Percentiles rank a stretch among this genome's conserved stretches.
phyloP scores from a whole-genome alignment of 2,113 vertebrate species.

The Eptesicus fuscus region DNA sequence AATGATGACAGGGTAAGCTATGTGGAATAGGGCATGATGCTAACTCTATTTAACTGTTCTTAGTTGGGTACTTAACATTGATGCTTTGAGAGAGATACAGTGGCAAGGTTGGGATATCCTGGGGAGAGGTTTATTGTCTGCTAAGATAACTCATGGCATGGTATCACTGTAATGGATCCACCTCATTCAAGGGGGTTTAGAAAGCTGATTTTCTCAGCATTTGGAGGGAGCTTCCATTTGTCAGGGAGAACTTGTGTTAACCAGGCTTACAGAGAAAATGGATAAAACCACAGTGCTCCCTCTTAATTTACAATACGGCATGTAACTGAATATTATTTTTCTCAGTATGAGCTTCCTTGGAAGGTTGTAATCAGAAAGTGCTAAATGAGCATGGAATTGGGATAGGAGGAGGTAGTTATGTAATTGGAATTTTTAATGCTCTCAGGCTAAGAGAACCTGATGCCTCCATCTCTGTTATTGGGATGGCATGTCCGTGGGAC shows the following conservation, averaged over 20 bases:
- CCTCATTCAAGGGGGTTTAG: not conserved
- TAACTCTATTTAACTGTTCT: not conserved
- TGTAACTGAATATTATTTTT: not conserved
- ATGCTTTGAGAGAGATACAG: not conserved
- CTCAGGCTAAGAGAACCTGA: slow-evolving; percentile 19
- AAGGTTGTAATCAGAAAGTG: not conserved
- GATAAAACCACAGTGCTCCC: not conserved
- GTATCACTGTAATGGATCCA: not conserved
- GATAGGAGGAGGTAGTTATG: not conserved
- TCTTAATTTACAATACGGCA: not conserved
- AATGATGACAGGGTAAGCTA: not conserved
- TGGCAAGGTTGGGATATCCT: not conserved
- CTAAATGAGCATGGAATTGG: not conserved
- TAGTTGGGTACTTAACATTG: not conserved
- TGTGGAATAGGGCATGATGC: not conserved
- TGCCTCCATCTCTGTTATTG: slow-evolving; percentile 6
- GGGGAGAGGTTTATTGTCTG: not conserved
- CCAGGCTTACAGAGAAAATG: not conserved
- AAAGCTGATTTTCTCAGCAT: slow-evolving; percentile 12
- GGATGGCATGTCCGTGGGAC: not conserved
- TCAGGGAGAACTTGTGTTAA: not conserved
- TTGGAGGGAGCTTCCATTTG: not conserved
- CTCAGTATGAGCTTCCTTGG: not conserved
- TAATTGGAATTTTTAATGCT: slow-evolving; percentile 32
- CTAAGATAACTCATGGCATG: not conserved